These are phyloP conservation scores for Drosophila melanica DNA, from an alignment of 1,140 invertebrate genomes.

Conservation along the genomic window DNA sequence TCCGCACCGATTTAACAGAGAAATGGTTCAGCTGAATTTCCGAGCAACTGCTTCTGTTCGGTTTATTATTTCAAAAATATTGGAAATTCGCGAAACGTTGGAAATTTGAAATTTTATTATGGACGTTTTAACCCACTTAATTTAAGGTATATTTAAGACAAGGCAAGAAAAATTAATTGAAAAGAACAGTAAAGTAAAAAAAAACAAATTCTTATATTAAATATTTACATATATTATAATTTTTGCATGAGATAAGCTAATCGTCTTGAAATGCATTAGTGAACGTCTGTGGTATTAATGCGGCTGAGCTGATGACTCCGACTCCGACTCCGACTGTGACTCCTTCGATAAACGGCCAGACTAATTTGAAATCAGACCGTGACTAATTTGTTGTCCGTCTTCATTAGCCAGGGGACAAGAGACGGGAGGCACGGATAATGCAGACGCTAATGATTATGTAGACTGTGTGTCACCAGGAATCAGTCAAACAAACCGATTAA, in stretches of 20 bases:
- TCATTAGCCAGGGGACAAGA: constrained; percentile 38
- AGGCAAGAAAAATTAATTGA: no score
- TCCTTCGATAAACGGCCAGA: constrained; percentile 16
- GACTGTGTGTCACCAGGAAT: constrained; percentile 60
- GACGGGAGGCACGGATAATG: constrained; percentile 34
- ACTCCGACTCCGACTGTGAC: background rate
- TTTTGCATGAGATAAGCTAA: background rate
- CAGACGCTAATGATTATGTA: constrained; percentile 60
- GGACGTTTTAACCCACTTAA: no score
- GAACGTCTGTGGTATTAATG: background rate
- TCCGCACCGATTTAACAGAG: no score
- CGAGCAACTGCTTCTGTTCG: no score
- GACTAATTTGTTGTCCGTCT: constrained; percentile 59
- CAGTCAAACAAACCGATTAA: constrained; percentile 63
- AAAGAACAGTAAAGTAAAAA: no score
- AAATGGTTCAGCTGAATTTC: no score
- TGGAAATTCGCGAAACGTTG: no score
- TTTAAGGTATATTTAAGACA: no score
- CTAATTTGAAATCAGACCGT: constrained; percentile 60
- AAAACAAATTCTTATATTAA: no score
- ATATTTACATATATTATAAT: no score
- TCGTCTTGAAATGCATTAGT: background rate
- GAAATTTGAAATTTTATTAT: no score
- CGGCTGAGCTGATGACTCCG: background rate
- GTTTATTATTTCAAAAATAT: no score